Evolutionary conservation across 2,888 invertebrate genomes (phyloP).

Genomic region (Drosophila sordidapex): DNA sequence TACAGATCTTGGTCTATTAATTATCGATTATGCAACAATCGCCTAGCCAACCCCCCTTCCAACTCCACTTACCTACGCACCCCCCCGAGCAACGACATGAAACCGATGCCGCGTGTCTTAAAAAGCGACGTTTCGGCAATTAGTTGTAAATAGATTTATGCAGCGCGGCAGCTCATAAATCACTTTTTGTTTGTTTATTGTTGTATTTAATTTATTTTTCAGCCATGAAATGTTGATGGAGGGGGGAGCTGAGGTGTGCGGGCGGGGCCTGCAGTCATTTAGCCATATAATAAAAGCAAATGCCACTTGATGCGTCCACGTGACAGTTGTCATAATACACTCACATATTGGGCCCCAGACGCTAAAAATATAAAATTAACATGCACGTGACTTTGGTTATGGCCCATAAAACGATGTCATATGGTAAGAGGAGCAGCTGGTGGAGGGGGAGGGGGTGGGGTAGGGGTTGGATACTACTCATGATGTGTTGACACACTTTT

Average conservation of each 20-base stretch:
- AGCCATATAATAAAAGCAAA: constrained; percentile 43
- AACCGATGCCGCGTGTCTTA: constrained; percentile 27
- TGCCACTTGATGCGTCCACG: constrained; percentile 49
- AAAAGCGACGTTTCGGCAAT: constrained; percentile 61
- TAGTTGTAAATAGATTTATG: constrained; percentile 67
- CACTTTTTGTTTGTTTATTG: constrained; percentile 42
- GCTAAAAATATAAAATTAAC: constrained; percentile 44
- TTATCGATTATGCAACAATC: not conserved
- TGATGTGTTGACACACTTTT: constrained; percentile 51
- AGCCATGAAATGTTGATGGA: constrained; percentile 6
- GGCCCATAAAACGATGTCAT: constrained; percentile 27
- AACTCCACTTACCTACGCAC: not conserved
- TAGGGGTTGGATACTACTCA: constrained; percentile 17
- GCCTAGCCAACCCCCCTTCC: not conserved
- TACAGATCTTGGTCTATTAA: not conserved
- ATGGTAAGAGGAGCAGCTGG: not conserved
- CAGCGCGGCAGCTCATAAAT: constrained; percentile 50
- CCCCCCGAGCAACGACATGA: constrained; percentile 16
- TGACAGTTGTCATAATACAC: constrained; percentile 54
- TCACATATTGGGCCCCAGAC: constrained; percentile 13
- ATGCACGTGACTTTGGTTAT: constrained; percentile 57
- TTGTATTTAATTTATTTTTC: constrained; percentile 56
- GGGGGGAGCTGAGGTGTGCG: not conserved
- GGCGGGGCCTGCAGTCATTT: not conserved
- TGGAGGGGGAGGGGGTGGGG: not conserved